Evolutionary conservation across 1,140 invertebrate species (phyloP).

Genomic region (Wasmannia auropunctata): DNA sequence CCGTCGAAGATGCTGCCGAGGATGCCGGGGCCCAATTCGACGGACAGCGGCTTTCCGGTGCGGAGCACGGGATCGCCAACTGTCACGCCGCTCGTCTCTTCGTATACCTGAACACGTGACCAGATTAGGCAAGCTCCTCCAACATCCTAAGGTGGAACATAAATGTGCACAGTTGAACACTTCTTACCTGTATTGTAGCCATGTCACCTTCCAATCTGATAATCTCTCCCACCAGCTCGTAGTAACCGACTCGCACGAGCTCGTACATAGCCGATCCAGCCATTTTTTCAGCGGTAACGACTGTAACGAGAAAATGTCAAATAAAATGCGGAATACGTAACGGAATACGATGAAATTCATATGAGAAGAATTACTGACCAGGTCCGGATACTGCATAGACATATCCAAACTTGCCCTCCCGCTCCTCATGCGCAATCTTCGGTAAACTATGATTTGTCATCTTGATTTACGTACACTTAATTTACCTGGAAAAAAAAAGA

Average conservation of each 20-base stretch:
- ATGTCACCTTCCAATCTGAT: constrained; percentile 99
- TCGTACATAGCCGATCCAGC: constrained; percentile 99
- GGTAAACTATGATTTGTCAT: constrained; percentile 86
- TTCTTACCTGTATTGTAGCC: constrained; percentile 97
- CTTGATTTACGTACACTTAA: constrained; percentile 72
- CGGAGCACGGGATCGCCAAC: constrained; percentile 99
- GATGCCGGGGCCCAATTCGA: constrained; percentile 99
- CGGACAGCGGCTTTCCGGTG: constrained; percentile 99
- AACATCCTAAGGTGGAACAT: not conserved
- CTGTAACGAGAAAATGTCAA: constrained; percentile 85
- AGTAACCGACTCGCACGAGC: constrained; percentile 98
- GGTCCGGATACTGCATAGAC: constrained; percentile 99
- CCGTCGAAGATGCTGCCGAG: constrained; percentile 99
- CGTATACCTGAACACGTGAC: constrained; percentile 92
- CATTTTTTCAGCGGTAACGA: constrained; percentile 99
- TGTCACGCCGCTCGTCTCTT: constrained; percentile 99
- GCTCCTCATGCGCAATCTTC: constrained; percentile 93
- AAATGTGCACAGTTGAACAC: not conserved
- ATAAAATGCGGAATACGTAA: not conserved
- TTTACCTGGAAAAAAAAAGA: constrained; percentile 41
- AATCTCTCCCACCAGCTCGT: constrained; percentile 99
- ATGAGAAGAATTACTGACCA: constrained; percentile 89
- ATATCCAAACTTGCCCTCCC: constrained; percentile 96
- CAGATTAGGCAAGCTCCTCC: not conserved
- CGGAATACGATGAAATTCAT: not conserved